Percentiles rank a stretch among this genome's conserved stretches.
These are phyloP conservation scores for Paramuricea clavata DNA, from an alignment of 92 coral and sea anemone genomes.

Conservation along the genomic window DNA sequence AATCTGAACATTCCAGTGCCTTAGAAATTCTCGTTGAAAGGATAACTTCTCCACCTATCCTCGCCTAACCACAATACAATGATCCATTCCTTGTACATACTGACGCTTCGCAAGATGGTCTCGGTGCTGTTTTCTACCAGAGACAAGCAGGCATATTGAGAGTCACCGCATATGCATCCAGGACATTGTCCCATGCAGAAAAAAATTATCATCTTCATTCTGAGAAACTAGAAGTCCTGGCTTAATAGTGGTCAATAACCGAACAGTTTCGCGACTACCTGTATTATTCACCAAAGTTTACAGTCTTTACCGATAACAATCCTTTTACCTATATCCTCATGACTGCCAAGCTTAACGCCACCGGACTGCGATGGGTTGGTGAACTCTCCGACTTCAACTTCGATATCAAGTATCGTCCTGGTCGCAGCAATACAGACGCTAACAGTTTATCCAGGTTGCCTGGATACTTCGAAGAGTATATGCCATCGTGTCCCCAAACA, in stretches of 20 bases:
- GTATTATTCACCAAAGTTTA: background rate
- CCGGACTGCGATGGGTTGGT: too few relatives aligned
- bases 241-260: background rate
- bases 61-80: constrained; percentile 61
- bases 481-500: background rate
- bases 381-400: too few relatives aligned
- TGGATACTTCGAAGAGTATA: background rate
- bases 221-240: constrained; percentile 25
- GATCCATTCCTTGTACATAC: constrained; percentile 55
- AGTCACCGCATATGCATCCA: constrained; percentile 54
- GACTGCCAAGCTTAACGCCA: too few relatives aligned
- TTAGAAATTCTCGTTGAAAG: constrained; percentile 46
- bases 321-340: too few relatives aligned
- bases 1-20: constrained; percentile 30
- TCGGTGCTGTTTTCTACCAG: constrained; percentile 57
- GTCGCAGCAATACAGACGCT: too few relatives aligned
- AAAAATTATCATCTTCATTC: constrained; percentile 36
- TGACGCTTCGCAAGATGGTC: constrained; percentile 50
- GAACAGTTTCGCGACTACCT: background rate
- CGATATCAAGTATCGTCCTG: too few relatives aligned
- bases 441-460: background rate
- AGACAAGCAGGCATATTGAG: constrained; percentile 41
- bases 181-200: constrained; percentile 46
- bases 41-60: constrained; percentile 60
- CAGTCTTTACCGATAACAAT: background rate